These are phyloP conservation scores for Lemur catta DNA, from an alignment of 2,797 vertebrate genomes.

Conservation along the genomic window DNA sequence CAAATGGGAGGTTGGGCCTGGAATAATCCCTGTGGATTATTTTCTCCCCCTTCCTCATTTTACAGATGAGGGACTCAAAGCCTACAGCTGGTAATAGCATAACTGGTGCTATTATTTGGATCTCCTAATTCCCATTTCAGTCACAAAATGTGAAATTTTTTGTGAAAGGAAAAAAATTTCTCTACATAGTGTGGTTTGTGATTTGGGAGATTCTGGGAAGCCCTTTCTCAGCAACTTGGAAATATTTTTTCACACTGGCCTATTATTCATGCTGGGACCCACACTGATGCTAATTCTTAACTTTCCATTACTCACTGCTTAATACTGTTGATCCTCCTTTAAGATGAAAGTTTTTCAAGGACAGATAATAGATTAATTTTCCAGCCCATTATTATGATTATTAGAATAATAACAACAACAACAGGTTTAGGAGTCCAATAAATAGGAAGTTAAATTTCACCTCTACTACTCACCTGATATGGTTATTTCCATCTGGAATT, in stretches of 20 bases:
- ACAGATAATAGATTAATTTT: neutral
- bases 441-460: neutral
- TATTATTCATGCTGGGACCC: neutral
- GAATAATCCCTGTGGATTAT: neutral
- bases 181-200: neutral
- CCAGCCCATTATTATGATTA: neutral
- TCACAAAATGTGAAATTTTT: neutral
- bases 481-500: neutral
- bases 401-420: neutral
- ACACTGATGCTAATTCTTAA: neutral
- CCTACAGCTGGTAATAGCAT: neutral
- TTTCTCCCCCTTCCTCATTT: neutral
- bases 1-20: neutral
- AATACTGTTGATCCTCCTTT: neutral
- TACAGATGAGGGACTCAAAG: neutral
- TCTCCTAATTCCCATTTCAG: neutral
- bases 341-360: neutral
- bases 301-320: neutral
- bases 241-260: neutral
- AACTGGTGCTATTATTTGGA: neutral
- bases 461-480: neutral
- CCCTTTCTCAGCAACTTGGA: neutral
- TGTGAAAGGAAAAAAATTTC: neutral
- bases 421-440: neutral
- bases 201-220: constrained; percentile 4